Evolutionary conservation across 23 tunicate genomes (phyloP).

Genomic region (Halocynthia roretzi): DNA sequence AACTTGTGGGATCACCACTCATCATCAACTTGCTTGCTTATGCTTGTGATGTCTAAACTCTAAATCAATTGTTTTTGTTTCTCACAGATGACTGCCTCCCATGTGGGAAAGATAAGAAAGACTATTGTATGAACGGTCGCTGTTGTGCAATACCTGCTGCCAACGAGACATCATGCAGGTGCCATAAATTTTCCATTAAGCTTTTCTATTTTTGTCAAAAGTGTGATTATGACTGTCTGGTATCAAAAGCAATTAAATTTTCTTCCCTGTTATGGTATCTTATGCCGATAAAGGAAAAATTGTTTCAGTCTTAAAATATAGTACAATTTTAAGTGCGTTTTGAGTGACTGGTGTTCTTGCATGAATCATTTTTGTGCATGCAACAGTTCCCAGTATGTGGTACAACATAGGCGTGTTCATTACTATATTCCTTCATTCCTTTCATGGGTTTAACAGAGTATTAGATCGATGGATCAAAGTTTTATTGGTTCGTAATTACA

Average conservation of each 20-base stretch:
- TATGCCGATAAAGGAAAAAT: too few species aligned
- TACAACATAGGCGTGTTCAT: too few species aligned
- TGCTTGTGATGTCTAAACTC: neutral
- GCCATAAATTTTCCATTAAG: neutral
- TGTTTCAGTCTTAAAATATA: too few species aligned
- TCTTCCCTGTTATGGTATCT: neutral
- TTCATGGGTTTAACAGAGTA: too few species aligned
- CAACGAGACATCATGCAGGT: conserved; percentile 19
- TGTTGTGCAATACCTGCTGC: conserved; percentile 12
- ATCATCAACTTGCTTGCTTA: neutral
- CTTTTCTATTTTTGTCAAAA: neutral
- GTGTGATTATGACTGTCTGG: conserved; percentile 5
- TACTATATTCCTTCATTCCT: too few species aligned
- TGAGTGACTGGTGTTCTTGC: too few species aligned
- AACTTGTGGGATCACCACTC: neutral
- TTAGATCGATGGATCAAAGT: too few species aligned
- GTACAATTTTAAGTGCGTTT: too few species aligned
- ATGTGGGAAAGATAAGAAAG: neutral
- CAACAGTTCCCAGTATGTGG: too few species aligned
- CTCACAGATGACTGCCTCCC: conserved; percentile 8
- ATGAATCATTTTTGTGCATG: too few species aligned
- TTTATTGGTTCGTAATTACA: too few species aligned
- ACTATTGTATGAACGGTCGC: conserved; percentile 11
- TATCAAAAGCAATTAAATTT: conserved; percentile 1
- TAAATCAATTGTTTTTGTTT: neutral